Conservation (phyloP, 2,113 vertebrate species). For the Willisornis vidua region DNA sequence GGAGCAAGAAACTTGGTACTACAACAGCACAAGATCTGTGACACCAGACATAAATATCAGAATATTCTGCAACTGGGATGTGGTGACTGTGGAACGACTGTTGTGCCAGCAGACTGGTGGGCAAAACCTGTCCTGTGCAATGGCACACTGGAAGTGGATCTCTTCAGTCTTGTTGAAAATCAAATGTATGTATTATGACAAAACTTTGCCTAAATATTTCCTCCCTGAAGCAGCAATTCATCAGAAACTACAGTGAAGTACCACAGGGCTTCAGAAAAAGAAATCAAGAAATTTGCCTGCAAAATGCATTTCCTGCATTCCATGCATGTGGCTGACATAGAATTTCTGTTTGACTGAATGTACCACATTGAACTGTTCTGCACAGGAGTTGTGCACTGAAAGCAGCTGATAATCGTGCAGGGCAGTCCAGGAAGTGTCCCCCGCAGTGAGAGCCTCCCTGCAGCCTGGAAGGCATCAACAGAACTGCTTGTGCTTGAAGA, state of each 20-base stretch:
- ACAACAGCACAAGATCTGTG: rapidly evolving
- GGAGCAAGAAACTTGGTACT: neutral
- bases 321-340: neutral
- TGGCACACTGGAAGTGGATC: neutral
- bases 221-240: neutral
- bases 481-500: neutral
- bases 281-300: neutral
- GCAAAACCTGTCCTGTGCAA: neutral
- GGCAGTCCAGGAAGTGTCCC: neutral
- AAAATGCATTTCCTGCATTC: conserved; percentile 42
- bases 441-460: neutral
- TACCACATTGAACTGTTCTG: neutral
- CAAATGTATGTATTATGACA: neutral
- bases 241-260: neutral
- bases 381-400: neutral
- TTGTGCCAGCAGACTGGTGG: neutral
- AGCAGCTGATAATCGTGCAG: neutral
- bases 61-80: too few relatives aligned
- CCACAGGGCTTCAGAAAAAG: neutral
- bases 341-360: neutral
- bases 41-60: neutral
- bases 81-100: neutral
- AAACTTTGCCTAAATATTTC: neutral
- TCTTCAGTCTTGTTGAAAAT: neutral
- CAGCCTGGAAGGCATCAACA: neutral